A percentile compares a stretch with the other conserved stretches of the same genome.
These are phyloP conservation scores for Zaprionus nigranus DNA, from an alignment of 1,140 invertebrate genomes.

Conservation along the genomic window DNA sequence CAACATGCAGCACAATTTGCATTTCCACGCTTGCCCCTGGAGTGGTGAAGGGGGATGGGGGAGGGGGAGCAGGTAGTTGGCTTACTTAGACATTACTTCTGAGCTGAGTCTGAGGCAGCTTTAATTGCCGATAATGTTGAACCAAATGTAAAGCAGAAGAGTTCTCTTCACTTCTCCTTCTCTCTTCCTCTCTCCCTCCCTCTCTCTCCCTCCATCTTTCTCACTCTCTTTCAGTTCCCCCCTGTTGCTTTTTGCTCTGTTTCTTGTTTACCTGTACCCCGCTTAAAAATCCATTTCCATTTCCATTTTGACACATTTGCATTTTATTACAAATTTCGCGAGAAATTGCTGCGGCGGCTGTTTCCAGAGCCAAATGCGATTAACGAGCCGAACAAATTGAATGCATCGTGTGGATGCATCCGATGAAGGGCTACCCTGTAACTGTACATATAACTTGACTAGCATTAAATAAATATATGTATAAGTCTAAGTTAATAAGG, in stretches of 20 bases:
- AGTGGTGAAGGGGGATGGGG: not conserved
- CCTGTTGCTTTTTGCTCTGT: slow-evolving; percentile 25
- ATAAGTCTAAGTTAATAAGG: too few relatives aligned
- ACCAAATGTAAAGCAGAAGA: not conserved
- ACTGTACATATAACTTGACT: not conserved
- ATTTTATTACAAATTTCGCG: slow-evolving; percentile 50
- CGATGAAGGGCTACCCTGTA: slow-evolving; percentile 19
- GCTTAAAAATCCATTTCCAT: slow-evolving; percentile 54
- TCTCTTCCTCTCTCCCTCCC: not conserved
- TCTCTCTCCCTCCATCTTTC: not conserved
- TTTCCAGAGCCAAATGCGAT: slow-evolving; percentile 19
- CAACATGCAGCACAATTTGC: slow-evolving; percentile 59
- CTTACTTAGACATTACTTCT: slow-evolving; percentile 8
- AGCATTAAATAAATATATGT: too few relatives aligned
- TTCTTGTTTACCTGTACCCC: slow-evolving; percentile 34
- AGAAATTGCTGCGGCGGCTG: slow-evolving; percentile 41
- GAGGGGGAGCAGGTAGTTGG: not conserved
- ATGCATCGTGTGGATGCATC: not conserved
- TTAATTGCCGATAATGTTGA: slow-evolving; percentile 12
- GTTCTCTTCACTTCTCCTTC: not conserved
- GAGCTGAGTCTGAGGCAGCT: slow-evolving; percentile 2
- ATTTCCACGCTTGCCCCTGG: slow-evolving; percentile 20
- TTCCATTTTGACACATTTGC: slow-evolving; percentile 49
- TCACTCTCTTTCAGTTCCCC: not conserved
- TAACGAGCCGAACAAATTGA: slow-evolving; percentile 16